phyloP scores from a whole-genome alignment of 2,113 vertebrate genomes.

The Heloderma charlesbogerti region DNA sequence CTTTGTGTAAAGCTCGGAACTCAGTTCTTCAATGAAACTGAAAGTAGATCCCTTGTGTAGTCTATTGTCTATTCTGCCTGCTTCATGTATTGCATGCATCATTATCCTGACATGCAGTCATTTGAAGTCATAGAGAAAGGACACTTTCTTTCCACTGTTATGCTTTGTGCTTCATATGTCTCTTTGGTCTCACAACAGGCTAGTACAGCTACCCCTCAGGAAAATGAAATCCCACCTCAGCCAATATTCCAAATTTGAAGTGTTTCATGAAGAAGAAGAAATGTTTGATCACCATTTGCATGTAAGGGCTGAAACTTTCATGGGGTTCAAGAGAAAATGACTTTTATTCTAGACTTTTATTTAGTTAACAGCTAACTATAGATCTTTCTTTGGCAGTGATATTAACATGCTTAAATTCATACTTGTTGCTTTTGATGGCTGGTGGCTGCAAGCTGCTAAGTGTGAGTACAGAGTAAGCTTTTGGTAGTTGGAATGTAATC shows the following conservation, averaged over 20 bases:
- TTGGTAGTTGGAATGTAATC: too few relatives aligned
- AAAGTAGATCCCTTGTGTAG: too few relatives aligned
- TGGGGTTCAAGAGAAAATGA: not conserved
- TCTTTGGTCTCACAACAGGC: not conserved
- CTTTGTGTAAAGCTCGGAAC: too few relatives aligned
- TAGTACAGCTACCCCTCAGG: too few relatives aligned
- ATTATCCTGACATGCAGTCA: slow-evolving; percentile 35
- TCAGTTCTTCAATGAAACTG: too few relatives aligned
- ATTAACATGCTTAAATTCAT: not conserved
- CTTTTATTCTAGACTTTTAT: not conserved
- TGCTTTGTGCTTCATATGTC: slow-evolving; percentile 3
- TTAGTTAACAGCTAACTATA: not conserved
- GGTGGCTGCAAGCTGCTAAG: not conserved
- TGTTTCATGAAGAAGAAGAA: not conserved
- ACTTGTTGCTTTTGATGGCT: not conserved
- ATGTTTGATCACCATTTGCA: too few relatives aligned
- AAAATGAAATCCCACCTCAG: not conserved
- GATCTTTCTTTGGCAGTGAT: not conserved
- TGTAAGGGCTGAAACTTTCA: not conserved
- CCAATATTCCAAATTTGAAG: not conserved
- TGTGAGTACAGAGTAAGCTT: not conserved
- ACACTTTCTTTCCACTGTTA: slow-evolving; percentile 35
- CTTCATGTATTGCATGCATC: accelerated
- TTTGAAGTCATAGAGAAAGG: slow-evolving; percentile 8
- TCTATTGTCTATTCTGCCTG: too few relatives aligned